phyloP scores from a whole-genome alignment of 2,888 invertebrate species.

The Eupeodes luniger region DNA sequence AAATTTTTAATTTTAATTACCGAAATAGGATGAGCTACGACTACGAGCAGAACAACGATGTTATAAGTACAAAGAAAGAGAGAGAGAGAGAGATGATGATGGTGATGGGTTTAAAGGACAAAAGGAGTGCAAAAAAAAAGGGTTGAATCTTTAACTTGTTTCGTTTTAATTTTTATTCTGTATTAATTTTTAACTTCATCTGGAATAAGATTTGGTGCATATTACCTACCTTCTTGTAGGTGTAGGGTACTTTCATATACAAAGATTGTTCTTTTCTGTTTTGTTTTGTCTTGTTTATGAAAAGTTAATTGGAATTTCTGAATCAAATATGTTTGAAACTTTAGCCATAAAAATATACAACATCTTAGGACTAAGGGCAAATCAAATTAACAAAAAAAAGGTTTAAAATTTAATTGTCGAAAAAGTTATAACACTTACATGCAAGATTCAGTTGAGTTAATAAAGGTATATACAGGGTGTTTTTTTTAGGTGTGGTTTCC shows the following conservation, averaged over 20 bases:
- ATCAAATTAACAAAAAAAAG: background rate
- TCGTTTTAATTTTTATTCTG: background rate
- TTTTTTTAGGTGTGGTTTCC: too few species aligned
- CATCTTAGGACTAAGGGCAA: background rate
- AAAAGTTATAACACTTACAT: too few species aligned
- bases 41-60: background rate
- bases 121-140: constrained; percentile 31
- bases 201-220: background rate
- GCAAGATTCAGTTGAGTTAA: too few species aligned
- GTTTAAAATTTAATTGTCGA: background rate
- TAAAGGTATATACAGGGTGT: too few species aligned
- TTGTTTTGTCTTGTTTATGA: background rate
- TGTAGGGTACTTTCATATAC: too few species aligned
- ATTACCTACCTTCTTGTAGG: too few species aligned
- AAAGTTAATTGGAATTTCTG: constrained; percentile 2
- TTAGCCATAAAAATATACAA: background rate
- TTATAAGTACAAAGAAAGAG: background rate
- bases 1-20: constrained; percentile 76
- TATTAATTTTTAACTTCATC: constrained; percentile 12
- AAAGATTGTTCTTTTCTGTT: background rate
- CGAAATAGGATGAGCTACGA: constrained; percentile 46
- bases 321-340: background rate
- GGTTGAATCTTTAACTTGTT: constrained; percentile 37
- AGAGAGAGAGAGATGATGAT: too few species aligned
- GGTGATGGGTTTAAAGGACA: background rate